Percentiles rank a stretch among this genome's conserved stretches.
Evolutionary conservation across 2,888 invertebrate genomes (phyloP).

Genomic region (Scaptomyza tumidula): DNA sequence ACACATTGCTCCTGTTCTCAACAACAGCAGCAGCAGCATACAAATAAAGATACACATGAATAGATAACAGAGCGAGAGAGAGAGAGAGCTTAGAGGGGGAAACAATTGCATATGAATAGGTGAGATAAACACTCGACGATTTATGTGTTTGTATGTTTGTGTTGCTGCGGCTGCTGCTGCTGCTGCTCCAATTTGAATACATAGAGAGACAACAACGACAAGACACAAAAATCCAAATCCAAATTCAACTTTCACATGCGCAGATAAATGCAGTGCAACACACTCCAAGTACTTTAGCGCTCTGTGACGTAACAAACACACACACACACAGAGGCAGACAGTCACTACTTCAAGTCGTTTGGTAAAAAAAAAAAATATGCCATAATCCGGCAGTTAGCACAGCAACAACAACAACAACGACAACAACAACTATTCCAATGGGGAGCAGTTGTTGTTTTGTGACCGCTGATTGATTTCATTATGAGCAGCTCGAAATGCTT

Average conservation of each 20-base stretch:
- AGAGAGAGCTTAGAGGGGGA: constrained; percentile 9
- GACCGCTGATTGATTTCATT: constrained; percentile 70
- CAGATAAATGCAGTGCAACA: constrained; percentile 72
- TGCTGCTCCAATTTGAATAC: constrained; percentile 55
- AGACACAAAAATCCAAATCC: constrained; percentile 45
- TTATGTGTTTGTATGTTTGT: constrained; percentile 14
- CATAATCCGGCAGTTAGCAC: constrained; percentile 66
- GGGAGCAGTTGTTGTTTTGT: constrained; percentile 35
- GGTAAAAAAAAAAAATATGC: constrained; percentile 45
- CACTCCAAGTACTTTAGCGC: constrained; percentile 58
- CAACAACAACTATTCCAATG: constrained; percentile 30
- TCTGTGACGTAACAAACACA: constrained; percentile 55
- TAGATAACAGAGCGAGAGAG: not conserved
- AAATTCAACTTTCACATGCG: constrained; percentile 75
- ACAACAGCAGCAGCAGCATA: constrained; percentile 6
- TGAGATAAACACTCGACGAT: constrained; percentile 22
- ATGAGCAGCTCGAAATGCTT: constrained; percentile 54
- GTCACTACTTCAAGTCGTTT: constrained; percentile 53
- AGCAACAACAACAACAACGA: constrained; percentile 41
- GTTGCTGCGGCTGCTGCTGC: constrained; percentile 2
- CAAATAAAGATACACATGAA: constrained; percentile 24
- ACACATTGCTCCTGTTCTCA: constrained; percentile 73
- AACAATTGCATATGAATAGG: constrained; percentile 38
- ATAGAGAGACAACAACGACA: constrained; percentile 31
- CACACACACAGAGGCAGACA: constrained; percentile 21